These are phyloP conservation scores for Sebastes hopkinsi DNA, from an alignment of 2,797 vertebrate genomes.

Conservation along the genomic window DNA sequence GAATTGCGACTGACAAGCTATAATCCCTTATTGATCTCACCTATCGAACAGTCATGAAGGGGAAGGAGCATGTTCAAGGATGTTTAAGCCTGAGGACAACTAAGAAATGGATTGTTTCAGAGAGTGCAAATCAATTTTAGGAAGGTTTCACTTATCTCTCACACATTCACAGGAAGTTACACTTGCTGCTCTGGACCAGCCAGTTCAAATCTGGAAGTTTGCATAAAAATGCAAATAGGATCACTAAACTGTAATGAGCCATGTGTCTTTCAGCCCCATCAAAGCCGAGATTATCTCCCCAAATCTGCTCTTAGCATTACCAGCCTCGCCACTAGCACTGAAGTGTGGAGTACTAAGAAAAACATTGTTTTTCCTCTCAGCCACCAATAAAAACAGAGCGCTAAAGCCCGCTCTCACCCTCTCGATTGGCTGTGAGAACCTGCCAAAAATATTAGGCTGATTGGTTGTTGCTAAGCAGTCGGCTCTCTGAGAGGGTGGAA, in stretches of 20 bases:
- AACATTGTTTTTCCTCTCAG: conserved; percentile 70
- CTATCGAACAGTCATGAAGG: conserved; percentile 44
- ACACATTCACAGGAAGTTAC: conserved; percentile 1
- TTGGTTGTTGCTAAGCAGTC: conserved; percentile 90
- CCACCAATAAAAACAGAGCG: conserved; percentile 72
- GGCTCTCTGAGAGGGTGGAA: conserved; percentile 77
- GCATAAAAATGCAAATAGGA: conserved; percentile 70
- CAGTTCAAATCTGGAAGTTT: conserved; percentile 33
- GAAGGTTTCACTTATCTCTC: conserved; percentile 38
- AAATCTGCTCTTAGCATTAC: conserved; percentile 61
- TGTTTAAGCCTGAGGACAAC: conserved; percentile 47
- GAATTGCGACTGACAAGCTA: conserved; percentile 28
- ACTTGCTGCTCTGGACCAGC: background rate
- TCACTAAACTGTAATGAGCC: conserved; percentile 69
- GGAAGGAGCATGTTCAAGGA: conserved; percentile 44
- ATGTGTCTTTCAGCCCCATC: conserved; percentile 67
- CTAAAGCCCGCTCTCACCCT: conserved; percentile 64
- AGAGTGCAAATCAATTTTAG: conserved; percentile 46
- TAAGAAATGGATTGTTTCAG: conserved; percentile 41
- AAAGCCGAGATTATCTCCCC: conserved; percentile 66
- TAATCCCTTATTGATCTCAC: conserved; percentile 54
- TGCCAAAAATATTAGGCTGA: conserved; percentile 85
- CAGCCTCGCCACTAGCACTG: conserved; percentile 26
- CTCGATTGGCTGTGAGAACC: conserved; percentile 77
- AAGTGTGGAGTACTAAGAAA: conserved; percentile 51